Conservation (phyloP, 1,140 invertebrate species). For the Psix sp. region DNA sequence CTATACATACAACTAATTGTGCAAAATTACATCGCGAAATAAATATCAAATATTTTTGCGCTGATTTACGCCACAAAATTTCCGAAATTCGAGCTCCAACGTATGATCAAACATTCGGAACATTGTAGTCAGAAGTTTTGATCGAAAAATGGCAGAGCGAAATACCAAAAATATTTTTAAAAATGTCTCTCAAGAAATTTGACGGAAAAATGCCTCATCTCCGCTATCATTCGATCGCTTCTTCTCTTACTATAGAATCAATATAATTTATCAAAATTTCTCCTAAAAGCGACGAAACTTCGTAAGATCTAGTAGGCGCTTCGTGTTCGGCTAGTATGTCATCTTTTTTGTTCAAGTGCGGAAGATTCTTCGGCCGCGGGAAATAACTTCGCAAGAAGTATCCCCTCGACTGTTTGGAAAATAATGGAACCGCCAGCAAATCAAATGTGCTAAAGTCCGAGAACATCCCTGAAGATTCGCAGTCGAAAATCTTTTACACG, state of each 20-base stretch:
- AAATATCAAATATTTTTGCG: neutral
- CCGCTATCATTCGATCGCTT: slow-evolving; percentile 24
- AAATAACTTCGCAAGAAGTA: slow-evolving; percentile 41
- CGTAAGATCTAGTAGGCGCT: slow-evolving; percentile 12
- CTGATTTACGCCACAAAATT: neutral
- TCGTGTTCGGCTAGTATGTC: slow-evolving; percentile 33
- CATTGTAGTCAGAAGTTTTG: too few species aligned
- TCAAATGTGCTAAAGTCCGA: slow-evolving; percentile 17
- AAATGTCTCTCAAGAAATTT: slow-evolving; percentile 5
- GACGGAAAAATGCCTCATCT: slow-evolving; percentile 12
- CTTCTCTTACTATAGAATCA: slow-evolving; percentile 20
- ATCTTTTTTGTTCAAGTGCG: slow-evolving; percentile 15
- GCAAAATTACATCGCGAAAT: neutral
- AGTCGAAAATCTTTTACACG: slow-evolving; percentile 50
- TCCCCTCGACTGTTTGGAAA: slow-evolving; percentile 22
- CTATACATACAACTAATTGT: too few species aligned
- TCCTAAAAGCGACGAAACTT: slow-evolving; percentile 25
- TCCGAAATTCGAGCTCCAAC: too few species aligned
- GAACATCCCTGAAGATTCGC: slow-evolving; percentile 37
- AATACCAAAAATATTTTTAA: slow-evolving; percentile 7
- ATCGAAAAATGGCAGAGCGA: neutral
- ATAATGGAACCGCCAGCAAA: slow-evolving; percentile 30
- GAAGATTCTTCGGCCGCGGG: slow-evolving; percentile 25
- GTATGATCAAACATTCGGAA: too few species aligned
- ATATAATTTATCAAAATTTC: slow-evolving; percentile 47